Base-by-base conservation (phyloP, 2,888 invertebrate species). In the Neoscelio sp. region DNA sequence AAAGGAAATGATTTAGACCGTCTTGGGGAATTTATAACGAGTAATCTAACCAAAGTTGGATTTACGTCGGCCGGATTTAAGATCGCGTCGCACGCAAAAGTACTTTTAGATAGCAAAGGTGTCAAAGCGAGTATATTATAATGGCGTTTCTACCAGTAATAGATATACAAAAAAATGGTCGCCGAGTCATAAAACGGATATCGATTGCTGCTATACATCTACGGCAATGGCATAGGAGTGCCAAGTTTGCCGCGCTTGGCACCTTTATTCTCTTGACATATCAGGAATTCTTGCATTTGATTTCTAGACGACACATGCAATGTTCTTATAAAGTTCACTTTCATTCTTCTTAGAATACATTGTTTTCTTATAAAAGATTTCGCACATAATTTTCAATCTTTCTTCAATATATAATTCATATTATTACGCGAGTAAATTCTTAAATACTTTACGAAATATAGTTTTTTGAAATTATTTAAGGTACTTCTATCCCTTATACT, bases 61-160 rank as follows among this genome's bases (percentile, higher is more conserved):
- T 76, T 80, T 76, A 80, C 76, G 76, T 76, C 42, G 50, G 48
- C 33, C 33, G 46, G 68, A 64, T 80, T 68, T 40, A 56, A 64
- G 73, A 73, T 76, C 68, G 58, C 62, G 67, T 58, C 64, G 67
- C 68, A 68, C 52, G 80, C 73, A 52, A 73, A 73, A 73, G 58
- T 68, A 56, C 75, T 67, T 80, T 68, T 35, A 76, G 58, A 76
- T 80, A 80, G 44, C 56, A 20, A 50, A 79, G 75, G 79, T 79
- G 79, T 76, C 67, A 79, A 79, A 71, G 70, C 42, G 67, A 56
- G 64, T 80, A 60, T 76, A 73, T 76, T 76, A 76, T 64, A 76
- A 71, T 80, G 76, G 68, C 68, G 33, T 64, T n/a, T 80, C 70
- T 58, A 58, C 40, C 26, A 60, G 35, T 52, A 73, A 68, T 58